These are phyloP conservation scores for Pangasianodon hypophthalmus DNA, from an alignment of 2,113 vertebrate species.

Conservation along the genomic window DNA sequence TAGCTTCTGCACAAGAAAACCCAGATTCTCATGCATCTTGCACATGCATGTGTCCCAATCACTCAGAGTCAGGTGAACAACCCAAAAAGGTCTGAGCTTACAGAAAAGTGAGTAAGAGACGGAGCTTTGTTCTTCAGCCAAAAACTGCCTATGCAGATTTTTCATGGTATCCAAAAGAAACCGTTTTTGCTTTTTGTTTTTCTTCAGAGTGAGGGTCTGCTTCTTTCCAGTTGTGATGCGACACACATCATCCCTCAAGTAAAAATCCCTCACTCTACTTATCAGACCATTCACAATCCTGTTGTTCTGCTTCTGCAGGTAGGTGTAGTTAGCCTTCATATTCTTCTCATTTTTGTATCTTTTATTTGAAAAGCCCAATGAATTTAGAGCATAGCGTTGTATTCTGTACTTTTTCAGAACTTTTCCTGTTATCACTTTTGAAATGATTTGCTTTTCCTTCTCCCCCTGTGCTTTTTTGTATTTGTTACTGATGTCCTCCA, in stretches of 20 bases:
- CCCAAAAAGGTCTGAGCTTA: conserved; percentile 19
- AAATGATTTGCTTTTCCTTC: conserved; percentile 22
- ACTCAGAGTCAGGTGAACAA: conserved; percentile 3
- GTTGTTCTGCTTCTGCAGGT: conserved; percentile 7
- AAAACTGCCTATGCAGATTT: not conserved
- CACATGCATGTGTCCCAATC: not conserved
- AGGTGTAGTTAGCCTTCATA: not conserved
- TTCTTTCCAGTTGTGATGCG: not conserved
- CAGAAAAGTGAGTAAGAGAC: conserved; percentile 27
- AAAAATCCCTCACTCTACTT: not conserved
- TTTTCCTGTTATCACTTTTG: conserved; percentile 13
- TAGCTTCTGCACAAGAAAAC: not conserved
- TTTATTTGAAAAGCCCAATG: not conserved
- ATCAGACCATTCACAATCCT: not conserved
- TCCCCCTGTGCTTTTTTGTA: not conserved
- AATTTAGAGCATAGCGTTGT: not conserved
- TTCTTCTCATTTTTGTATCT: not conserved
- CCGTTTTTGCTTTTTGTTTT: conserved; percentile 32
- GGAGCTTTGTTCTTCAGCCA: conserved; percentile 7
- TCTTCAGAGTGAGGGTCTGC: not conserved
- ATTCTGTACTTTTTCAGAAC: too few relatives aligned
- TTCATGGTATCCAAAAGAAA: conserved; percentile 24
- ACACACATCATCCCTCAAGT: conserved; percentile 5
- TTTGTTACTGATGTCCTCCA: too few relatives aligned
- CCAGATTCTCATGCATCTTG: not conserved